Base-by-base conservation (phyloP, 1,140 invertebrate species). In the Marisa cornuarietis region DNA sequence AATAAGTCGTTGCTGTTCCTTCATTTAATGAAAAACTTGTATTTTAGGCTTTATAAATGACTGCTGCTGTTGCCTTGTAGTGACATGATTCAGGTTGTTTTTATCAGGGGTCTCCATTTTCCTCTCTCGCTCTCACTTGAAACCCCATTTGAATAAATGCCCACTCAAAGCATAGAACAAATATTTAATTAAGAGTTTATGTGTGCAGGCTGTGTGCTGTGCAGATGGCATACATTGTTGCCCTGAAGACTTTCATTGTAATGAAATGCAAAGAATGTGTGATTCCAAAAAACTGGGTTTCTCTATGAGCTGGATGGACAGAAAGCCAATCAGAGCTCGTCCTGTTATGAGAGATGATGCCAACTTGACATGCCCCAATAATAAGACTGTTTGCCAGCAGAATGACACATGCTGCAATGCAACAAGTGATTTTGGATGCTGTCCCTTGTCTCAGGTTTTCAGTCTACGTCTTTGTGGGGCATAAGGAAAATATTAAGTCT, bases 141-240 rank as follows among this genome's bases (percentile, higher is more conserved):
- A 16, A 51, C 72, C 14, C 0, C 16, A 22, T 42, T 74, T 63
- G 16, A 66, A 18, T 63, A 42, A 9, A 24, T 69, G 20, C 49
- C 52, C 11, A 22, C 13, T 31, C 13, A 42, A 42, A 3, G 13
- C 16, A 9, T 49, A 72, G 13, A 42, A 72, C 2, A 62, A 73
- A 54, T 24, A 51, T 61, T 26, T 68, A 16, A 52, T 20, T 49
- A 20, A 69, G 26, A 76, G 26, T 54, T 58, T 18, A 49, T 76
- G 22, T 58, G 31, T 75, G 24, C 68, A 78, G 78, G 81, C 83
- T 61, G 79, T 78, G 14, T 85, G 83, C 78, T 84, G 82, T 76
- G 69, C 69, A 66, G 83, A 87, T 81, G 62, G 82, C 31, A 72
- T 79, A 0, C 84, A 87, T 71, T 85, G 84, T 79, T 87, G 85